phyloP scores from a whole-genome alignment of 2,888 invertebrate species.

The Tanypteryx hageni region DNA sequence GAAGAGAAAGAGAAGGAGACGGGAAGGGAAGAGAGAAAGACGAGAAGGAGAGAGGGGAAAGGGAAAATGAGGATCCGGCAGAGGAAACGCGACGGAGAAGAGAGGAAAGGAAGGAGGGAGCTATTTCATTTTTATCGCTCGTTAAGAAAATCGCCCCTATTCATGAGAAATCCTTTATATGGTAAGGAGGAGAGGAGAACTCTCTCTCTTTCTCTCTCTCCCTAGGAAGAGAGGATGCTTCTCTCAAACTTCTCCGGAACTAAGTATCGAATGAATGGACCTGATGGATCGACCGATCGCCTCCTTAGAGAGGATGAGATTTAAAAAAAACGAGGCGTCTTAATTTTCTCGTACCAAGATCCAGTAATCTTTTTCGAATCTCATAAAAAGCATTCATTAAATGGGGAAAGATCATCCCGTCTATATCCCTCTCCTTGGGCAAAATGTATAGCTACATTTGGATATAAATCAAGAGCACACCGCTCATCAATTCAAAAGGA shows the following conservation, averaged over 20 bases:
- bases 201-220: not conserved
- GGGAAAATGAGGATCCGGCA: not conserved
- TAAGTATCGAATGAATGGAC: conserved; percentile 55
- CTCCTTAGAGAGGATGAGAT: conserved; percentile 21
- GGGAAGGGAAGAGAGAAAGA: not conserved
- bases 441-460: not conserved
- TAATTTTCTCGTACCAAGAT: conserved; percentile 37
- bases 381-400: conserved; percentile 36
- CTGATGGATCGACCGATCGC: conserved; percentile 55
- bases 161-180: conserved; percentile 37
- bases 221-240: not conserved
- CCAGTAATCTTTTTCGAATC: not conserved
- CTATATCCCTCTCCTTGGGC: not conserved
- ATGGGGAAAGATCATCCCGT: not conserved
- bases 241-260: conserved; percentile 54
- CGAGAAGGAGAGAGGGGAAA: not conserved
- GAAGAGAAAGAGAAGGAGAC: conserved; percentile 4
- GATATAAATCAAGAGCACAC: conserved; percentile 25
- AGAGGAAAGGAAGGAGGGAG: not conserved
- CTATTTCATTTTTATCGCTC: conserved; percentile 53
- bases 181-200: conserved; percentile 21
- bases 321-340: conserved; percentile 30
- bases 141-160: conserved; percentile 59
- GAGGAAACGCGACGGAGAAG: not conserved
- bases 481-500: conserved; percentile 31